phyloP scores from a whole-genome alignment of 2,113 vertebrate genomes.

The Pogonocichla stellata region DNA sequence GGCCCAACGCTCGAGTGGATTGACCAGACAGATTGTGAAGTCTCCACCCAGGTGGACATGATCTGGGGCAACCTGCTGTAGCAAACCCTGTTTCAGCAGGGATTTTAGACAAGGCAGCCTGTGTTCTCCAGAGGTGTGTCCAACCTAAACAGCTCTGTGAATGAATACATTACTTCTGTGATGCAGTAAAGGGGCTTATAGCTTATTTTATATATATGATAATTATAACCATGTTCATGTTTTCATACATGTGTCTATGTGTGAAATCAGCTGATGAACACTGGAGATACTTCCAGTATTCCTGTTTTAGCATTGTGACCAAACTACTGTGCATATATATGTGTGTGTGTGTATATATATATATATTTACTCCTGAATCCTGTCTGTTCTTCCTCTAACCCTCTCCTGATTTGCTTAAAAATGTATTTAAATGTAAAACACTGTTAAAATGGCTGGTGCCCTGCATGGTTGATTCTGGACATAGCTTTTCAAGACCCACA shows the following conservation, averaged over 20 bases:
- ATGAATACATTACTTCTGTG: background rate
- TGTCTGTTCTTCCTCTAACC: background rate
- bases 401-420: background rate
- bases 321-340: background rate
- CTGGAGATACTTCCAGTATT: background rate
- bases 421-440: background rate
- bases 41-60: background rate
- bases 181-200: background rate
- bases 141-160: background rate
- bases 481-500: background rate
- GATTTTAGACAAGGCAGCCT: background rate
- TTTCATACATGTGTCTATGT: rapidly evolving
- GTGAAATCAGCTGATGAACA: background rate
- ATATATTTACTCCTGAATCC: background rate
- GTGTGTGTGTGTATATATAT: rapidly evolving
- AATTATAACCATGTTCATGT: background rate
- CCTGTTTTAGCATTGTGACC: background rate
- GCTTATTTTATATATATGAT: background rate
- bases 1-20: background rate
- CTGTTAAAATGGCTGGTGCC: background rate
- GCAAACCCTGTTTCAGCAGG: background rate
- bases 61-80: background rate
- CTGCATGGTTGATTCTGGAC: background rate
- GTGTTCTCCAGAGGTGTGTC: background rate
- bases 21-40: background rate